Evolutionary conservation across 1,140 invertebrate species (phyloP).

Genomic region (Chironomus tepperi): DNA sequence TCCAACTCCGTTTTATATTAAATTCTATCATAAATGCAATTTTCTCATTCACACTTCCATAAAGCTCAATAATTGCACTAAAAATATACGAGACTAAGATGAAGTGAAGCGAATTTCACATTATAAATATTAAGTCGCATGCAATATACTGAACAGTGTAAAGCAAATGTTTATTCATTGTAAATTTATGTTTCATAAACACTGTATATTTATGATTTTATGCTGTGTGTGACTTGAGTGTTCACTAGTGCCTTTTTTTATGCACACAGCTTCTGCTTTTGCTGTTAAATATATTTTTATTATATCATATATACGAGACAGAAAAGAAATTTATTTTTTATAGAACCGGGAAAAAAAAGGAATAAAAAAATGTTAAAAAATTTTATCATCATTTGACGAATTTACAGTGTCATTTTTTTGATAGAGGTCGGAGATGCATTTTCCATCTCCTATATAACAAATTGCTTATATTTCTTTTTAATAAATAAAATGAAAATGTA

Average conservation of each 20-base stretch:
- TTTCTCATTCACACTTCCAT: background rate
- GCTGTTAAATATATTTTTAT: constrained; percentile 11
- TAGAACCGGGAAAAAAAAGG: background rate
- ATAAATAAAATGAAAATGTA: no score
- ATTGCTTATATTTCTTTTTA: no score
- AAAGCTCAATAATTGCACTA: background rate
- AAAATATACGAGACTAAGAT: background rate
- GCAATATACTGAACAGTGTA: background rate
- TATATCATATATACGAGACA: background rate
- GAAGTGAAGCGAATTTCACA: constrained; percentile 5
- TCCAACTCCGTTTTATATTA: no score
- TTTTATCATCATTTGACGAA: constrained; percentile 10
- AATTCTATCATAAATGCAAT: background rate
- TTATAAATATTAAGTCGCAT: constrained; percentile 8
- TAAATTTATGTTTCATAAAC: constrained; percentile 24
- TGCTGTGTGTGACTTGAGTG: constrained; percentile 3
- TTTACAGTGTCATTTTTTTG: background rate
- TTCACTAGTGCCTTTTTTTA: background rate
- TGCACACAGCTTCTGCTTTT: background rate
- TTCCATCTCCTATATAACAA: no score
- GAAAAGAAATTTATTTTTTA: background rate
- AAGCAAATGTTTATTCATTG: constrained; percentile 24
- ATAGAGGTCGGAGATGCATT: background rate
- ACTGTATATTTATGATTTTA: constrained; percentile 19
- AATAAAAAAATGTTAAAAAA: background rate